Evolutionary conservation across 2,797 vertebrate genomes (phyloP), one percentile per base, ranked within the genome.

Genomic region (Poeciliopsis gracilis): DNA sequence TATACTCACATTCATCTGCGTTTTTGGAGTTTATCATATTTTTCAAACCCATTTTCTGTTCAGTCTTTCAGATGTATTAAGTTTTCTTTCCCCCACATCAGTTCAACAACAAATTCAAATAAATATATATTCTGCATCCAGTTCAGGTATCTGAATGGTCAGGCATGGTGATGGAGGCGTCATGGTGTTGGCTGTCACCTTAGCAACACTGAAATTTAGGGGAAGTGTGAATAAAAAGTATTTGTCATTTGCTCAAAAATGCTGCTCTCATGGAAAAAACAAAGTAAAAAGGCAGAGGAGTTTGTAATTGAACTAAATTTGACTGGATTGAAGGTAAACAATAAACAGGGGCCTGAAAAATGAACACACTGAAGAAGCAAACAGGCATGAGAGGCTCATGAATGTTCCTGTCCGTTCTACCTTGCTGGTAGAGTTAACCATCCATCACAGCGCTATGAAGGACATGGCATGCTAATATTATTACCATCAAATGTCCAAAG

Each of bases 401-500:
- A 51, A 51, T 53, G 30, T 47, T 51, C 49, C 55, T 57, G 33
- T 38, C 49, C 59, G 33, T 79, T 77, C 51, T 71, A 53, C 70
- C 70, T 63, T 43, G 66, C 4, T 73, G 47, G 61, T 82, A 69
- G 75, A 38, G 61, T 81, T 84, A 81, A 79, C 76, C 38, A 43
- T 55, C 16, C 67, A 51, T 38, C 4, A 15, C 12, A 76, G 75
- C 77, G 46, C 77, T 76, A 71, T 49, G 77, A 80, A 74, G 81
- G 84, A 86, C 82, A 90, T 85, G 75, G 79, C 86, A 90, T 84
- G 87, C 84, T 91, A 89, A 93, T 93, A 90, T 92, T 90, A 91
- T 89, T 93, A 88, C 88, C 90, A 94, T 93, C 93, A 93, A 89
- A 94, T 94, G 91, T 94, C 84, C 87, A 83, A 82, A 88, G 90